phyloP scores from a whole-genome alignment of 2,113 vertebrate genomes.

The Strigops habroptila region DNA sequence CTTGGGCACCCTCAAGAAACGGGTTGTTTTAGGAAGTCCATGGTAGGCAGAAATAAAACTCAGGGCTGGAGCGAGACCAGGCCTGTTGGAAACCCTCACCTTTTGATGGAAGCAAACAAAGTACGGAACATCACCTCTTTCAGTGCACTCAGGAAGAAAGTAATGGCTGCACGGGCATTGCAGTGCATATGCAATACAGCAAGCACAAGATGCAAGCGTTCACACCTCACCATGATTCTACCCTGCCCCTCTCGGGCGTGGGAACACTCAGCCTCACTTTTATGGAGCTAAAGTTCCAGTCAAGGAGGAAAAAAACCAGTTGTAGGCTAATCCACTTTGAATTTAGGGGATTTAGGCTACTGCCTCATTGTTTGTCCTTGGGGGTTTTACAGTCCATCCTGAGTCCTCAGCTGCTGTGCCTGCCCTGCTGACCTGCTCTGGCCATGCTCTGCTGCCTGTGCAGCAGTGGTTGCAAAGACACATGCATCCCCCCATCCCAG shows the following conservation, averaged over 20 bases:
- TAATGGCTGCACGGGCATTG: fast-evolving
- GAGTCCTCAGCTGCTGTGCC: not conserved
- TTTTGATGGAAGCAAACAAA: not conserved
- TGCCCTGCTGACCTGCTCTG: not conserved
- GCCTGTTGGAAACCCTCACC: not conserved
- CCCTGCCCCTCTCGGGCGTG: fast-evolving
- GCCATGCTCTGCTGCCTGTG: not conserved
- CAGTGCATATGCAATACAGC: fast-evolving
- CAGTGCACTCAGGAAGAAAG: not conserved
- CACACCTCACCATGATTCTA: not conserved
- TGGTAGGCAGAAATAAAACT: not conserved
- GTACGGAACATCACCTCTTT: fast-evolving
- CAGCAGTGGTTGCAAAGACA: not conserved
- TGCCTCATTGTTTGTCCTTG: not conserved
- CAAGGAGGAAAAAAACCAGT: not conserved
- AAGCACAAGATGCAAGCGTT: fast-evolving
- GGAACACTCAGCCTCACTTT: not conserved
- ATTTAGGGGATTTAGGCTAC: not conserved
- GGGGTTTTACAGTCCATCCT: not conserved
- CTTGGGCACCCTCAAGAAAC: not conserved
- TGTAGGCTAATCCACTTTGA: not conserved
- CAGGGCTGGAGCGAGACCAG: not conserved
- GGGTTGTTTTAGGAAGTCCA: not conserved
- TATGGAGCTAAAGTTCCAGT: not conserved
- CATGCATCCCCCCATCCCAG: fast-evolving